Base-by-base conservation (phyloP, 2,888 invertebrate species). In the Hypomecis atomaria region DNA sequence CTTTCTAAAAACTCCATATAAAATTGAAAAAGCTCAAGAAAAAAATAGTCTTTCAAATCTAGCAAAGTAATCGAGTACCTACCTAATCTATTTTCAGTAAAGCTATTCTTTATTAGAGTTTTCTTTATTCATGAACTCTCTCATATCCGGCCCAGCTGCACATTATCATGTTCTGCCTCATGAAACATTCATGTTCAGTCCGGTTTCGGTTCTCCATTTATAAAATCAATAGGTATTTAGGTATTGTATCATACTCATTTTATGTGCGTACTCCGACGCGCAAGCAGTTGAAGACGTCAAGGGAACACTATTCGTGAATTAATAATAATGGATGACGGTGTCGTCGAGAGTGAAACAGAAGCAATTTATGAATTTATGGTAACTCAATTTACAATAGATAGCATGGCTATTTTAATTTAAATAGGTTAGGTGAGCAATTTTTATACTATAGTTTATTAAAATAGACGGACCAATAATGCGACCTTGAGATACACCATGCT, bases 181-280 rank as follows among this genome's bases (percentile, higher is more conserved):
- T 58, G 59, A 59, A 59, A 59, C 44, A 59, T 52, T 44, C 44
- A 59, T 52, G 38, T 44, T 40, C 33, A 53, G 13, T 0, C 54
- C 42, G n/a, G 55, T 55, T 61, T n/a, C 37, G 47, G 47, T 33
- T 53, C 33, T 13, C 34, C 7, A 47, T 36, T 49, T 37, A 9
- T 47, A 48, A 44, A 57, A 54, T 60, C 13, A 53, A 44, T 13
- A 40, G 6, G 38, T 61, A 48, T 36, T 1, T 38, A 38, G 7
- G 9, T 4, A 38, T 38, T 38, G 38, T 9, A 4, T 38, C 6
- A 38, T 38, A 23, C 23, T 3, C 13, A 13, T 37, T 5, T 11
- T 8, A 5, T 37, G 11, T 47, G 10, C 33, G 6, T 0, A 47
- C 11, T 10, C 49, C 47, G 34, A 34, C 33, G 38, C 44, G n/a